Base-by-base conservation (phyloP, 1,140 invertebrate species). In the Steinernema feltiae region DNA sequence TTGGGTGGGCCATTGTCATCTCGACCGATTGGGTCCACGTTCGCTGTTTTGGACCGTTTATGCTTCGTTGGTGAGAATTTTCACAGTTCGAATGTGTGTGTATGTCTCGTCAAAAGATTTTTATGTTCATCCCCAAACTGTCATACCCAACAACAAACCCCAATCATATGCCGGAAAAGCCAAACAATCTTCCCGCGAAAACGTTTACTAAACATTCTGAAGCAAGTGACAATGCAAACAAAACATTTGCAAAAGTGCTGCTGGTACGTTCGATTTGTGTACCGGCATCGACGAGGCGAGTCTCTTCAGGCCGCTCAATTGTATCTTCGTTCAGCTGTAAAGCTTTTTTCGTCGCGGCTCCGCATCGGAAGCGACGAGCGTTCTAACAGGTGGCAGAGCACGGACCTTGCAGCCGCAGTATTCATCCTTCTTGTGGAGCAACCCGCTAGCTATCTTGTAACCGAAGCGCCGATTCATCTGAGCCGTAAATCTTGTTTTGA, bases 341-440 rank as follows among this genome's bases (percentile, higher is more conserved):
- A 76, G 31, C 32, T 83, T 75, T 17, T 30, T 72, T 15, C 80
- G 84, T 30, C 77, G 79, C 12, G 76, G 71, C 32, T 77, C 72
- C 29, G 53, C 48, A 17, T 76, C 63, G 17, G 78, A 80, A 12
- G 73, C 76, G 48, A 81, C 81, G 35, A 85, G 75, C 1, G 72
- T 69, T 0, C 83, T 76, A 18, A 83, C 83, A 1, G 79, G 76
- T 7, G 91, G 90, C 24, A 90, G 90, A 18, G 89, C 87, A 77
- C 88, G 89, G 48, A 97, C 92, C 89, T 98, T 98, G 17, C 94
- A 89, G 12, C 96, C 96, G 87, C 91, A 90, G 76, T 91, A 90
- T 12, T 95, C 95, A 76, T 90, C 90, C 88, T 99, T 98, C 12
- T 93, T 89, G 73, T 98, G 92, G 92, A 92, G 96, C 27, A 93